Base-by-base conservation (phyloP, 2,888 invertebrate species). In the Leptopterna dolabrata region DNA sequence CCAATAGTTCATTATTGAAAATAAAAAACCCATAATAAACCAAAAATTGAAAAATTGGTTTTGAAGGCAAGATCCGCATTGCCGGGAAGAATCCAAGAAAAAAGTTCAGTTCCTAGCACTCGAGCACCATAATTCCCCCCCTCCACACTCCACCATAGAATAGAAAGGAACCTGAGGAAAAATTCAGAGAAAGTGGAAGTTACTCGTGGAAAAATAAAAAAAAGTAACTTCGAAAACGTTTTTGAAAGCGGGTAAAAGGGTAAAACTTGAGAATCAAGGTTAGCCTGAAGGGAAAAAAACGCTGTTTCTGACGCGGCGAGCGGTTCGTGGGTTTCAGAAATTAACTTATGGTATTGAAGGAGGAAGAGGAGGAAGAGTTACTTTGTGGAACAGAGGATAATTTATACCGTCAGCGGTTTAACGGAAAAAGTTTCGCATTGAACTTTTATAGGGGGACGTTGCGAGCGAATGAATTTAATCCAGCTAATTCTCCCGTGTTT, bases 141-240 rank as follows among this genome's bases (percentile, higher is more conserved):
- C 45, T 16, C 45, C 16, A 14, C 19, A 19, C 19, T 55, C n/a
- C n/a, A n/a, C n/a, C 55, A 55, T n/a, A 19, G 19, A 55, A n/a
- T n/a, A n/a, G n/a, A 55, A 55, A 2, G 16, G 19, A n/a, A 55
- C 43, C 43, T 47, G 1, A 13, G 47, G 47, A 27, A 27, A 24
- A 63, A n/a, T 7, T 63, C 24, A 13, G 24, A 63, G 24, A 24
- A 13, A 63, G 16, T 16, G 19, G 30, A 36, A 73, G 19, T 36
- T 13, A 3, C 29, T 30, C 4, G 16, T 70, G 36, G 36, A 55
- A 55, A 11, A 19, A 55, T n/a, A 55, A 55, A n/a, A 71, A 14
- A 73, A 73, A 73, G 30, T 73, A 30, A 41, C 73, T 73, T 36
- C 73, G 36, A 73, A 36, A 41, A 41, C 73, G 41, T 73, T 73